Evolutionary conservation across 2,113 vertebrate genomes (phyloP), one percentile per base, ranked within the genome.

Genomic region (Mobula hypostoma): DNA sequence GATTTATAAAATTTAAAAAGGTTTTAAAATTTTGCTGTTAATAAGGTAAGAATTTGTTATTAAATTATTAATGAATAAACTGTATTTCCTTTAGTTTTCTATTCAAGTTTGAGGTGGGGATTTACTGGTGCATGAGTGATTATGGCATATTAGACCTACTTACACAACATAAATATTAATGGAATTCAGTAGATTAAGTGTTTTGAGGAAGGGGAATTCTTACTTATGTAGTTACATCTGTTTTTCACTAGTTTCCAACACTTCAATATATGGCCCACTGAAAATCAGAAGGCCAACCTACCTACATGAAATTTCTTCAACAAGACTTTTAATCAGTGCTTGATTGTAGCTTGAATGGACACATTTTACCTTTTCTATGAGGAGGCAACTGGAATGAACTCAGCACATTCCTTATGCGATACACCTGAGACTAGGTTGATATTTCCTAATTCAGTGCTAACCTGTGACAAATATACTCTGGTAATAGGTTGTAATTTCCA

Each of bases 1-100:
- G 17, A 36, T 90, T 90, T 90, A 32, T 63, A 36, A 36, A 66
- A 66, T 68, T 17, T 61, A 63, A 61, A 68, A 90, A 32, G n/a
- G n/a, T 90, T 90, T 32, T 17, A 32, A 66, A 87, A 17, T 12
- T 32, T 19, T 27, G 7, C 61, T 32, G 36, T 90, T 19, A 90
- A 90, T 90, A 68, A 17, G 5, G 32, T 90, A 17, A 66, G 61
- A 61, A 90, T 66, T 68, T 66, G n/a, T 32, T 32, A 1, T 68
- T 66, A 32, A 68, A 63, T 68, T 68, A 90, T 90, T 32, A 90
- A n/a, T n/a, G 63, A 91, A 48, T 91, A 91, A 32, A 63, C 68
- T 68, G 7, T 14, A 90, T 11, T 88, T 15, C 29, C n/a, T 27
- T 90, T 66, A n/a, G 14, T 91, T 91, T 91, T n/a, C 61, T 32